phyloP scores from a whole-genome alignment of 1,140 invertebrate genomes.

The Cydia strobilella region DNA sequence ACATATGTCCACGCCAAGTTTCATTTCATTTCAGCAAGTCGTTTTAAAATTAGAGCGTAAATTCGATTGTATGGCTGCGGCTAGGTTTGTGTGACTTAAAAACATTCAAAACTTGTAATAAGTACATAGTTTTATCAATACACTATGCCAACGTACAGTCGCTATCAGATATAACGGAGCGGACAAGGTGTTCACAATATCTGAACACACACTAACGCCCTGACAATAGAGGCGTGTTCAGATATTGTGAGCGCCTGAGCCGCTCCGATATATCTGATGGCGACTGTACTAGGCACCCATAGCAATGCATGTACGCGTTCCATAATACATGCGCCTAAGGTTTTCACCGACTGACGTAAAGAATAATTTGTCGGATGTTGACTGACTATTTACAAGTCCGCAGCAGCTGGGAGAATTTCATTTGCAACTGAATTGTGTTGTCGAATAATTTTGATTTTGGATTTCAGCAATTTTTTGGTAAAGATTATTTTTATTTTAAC shows the following conservation, averaged over 20 bases:
- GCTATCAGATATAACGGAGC: too few relatives aligned
- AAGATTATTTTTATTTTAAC: neutral
- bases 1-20: too few relatives aligned
- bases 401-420: neutral
- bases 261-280: too few relatives aligned
- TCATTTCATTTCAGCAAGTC: too few relatives aligned
- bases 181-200: too few relatives aligned
- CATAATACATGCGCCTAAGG: neutral
- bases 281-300: slow-evolving; percentile 9
- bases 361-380: slow-evolving; percentile 13
- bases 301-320: neutral
- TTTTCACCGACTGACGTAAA: slow-evolving; percentile 3
- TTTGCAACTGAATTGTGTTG: slow-evolving; percentile 14
- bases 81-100: too few relatives aligned
- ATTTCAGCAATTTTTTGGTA: neutral
- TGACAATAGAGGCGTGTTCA: too few relatives aligned
- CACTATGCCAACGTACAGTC: slow-evolving; percentile 3
- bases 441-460: neutral
- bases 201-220: too few relatives aligned
- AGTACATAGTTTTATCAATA: neutral
- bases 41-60: too few relatives aligned
- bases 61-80: too few relatives aligned
- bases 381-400: slow-evolving; percentile 3
- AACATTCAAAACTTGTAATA: neutral
- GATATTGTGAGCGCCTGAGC: too few relatives aligned